phyloP scores from a whole-genome alignment of 2,113 vertebrate species.

The Pedionomus torquatus region DNA sequence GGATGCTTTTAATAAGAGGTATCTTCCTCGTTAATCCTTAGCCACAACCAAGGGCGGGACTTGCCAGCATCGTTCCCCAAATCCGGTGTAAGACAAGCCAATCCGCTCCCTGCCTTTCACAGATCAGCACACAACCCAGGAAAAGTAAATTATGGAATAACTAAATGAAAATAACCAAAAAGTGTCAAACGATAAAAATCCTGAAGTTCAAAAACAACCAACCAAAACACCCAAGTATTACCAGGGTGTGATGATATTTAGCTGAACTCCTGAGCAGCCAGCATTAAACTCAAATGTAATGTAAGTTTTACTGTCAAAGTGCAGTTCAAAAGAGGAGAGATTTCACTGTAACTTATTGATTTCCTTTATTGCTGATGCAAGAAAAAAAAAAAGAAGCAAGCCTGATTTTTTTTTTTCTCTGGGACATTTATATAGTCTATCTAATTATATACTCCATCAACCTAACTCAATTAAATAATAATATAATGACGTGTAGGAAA shows the following conservation, averaged over 20 bases:
- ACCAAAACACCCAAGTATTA: too few species aligned
- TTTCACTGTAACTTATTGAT: slow-evolving; percentile 40
- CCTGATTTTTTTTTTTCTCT: not conserved
- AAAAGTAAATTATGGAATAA: not conserved
- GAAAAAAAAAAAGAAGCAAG: not conserved
- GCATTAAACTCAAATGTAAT: not conserved
- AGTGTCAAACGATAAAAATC: not conserved
- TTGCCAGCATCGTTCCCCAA: not conserved
- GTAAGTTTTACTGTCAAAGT: not conserved
- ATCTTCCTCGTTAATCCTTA: slow-evolving; percentile 56
- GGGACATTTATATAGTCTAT: slow-evolving; percentile 54
- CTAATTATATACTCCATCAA: slow-evolving; percentile 71
- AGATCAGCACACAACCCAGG: not conserved
- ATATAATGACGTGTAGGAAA: slow-evolving; percentile 46
- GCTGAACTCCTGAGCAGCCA: not conserved
- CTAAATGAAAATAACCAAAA: not conserved
- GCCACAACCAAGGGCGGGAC: not conserved
- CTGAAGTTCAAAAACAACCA: not conserved
- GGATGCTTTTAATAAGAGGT: slow-evolving; percentile 7
- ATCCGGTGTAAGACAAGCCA: not conserved
- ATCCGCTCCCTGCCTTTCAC: not conserved
- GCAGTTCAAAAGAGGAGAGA: slow-evolving; percentile 31
- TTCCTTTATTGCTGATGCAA: slow-evolving; percentile 63
- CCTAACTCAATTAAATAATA: slow-evolving; percentile 71
- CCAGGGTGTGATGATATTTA: not conserved